Base-by-base conservation (phyloP, 2,797 vertebrate genomes). In the Euthynnus affinis region DNA sequence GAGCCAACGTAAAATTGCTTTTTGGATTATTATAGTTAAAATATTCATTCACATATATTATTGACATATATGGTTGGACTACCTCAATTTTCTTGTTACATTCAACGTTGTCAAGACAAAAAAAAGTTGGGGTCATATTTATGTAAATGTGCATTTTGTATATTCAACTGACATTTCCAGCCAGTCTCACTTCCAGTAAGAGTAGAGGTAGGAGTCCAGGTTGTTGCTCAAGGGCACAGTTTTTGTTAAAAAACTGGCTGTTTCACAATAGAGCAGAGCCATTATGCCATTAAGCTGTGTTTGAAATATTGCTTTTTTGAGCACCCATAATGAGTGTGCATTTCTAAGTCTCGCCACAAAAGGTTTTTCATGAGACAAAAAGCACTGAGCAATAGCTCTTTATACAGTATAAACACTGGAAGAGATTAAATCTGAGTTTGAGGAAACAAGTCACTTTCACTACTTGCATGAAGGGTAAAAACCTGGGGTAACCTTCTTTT, bases 1-100 rank as follows among this genome's bases (percentile, higher is more conserved):
- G 64, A 80, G 81, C 61, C 64, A 65, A 64, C 1, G 25, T 59
- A 79, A 91, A 90, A 90, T 83, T 85, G 77, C 86, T 88, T 88
- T 74, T 59, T 15, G 62, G 81, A 87, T 85, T 83, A 89, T 72
- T 53, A 62, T 52, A 69, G 76, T 86, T 64, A 78, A 81, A 85
- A 72, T 81, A 82, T 81, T 57, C 66, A 78, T 85, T 65, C 77
- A 76, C 51, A 66, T 85, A 64, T 69, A 65, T 71, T 40, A 64
- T 53, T 80, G 71, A 84, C 67, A 42, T 69, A 46, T 66, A 53
- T 75, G 60, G 52, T n/a, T 4, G 59, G 68, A 46, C 64, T 17
- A 60, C 77, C 74, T 82, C 81, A 71, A 85, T 84, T 72, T 81
- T 74, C 77, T 72, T 52, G 49, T 75, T 80, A 60, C 84, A 86